These are phyloP conservation scores for Andricus grossulariae DNA, from an alignment of 1,140 invertebrate genomes.

Conservation along the genomic window DNA sequence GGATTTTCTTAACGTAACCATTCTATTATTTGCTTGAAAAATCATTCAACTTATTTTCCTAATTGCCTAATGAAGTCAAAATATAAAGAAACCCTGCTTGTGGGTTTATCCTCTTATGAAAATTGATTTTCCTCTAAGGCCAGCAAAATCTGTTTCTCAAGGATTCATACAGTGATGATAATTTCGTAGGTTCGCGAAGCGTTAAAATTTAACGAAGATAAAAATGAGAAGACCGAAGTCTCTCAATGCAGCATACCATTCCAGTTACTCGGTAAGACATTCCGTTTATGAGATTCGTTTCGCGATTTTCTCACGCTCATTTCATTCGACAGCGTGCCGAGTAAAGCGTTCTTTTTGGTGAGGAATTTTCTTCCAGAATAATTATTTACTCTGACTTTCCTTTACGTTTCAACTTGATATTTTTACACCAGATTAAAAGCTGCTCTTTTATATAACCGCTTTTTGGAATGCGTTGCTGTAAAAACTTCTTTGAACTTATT, in stretches of 20 bases:
- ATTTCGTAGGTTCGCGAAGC: slow-evolving; percentile 32
- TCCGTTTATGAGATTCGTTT: slow-evolving; percentile 42
- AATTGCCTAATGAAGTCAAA: too few species aligned
- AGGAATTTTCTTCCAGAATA: not conserved
- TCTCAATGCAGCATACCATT: slow-evolving; percentile 40
- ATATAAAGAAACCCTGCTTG: too few species aligned
- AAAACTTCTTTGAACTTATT: too few species aligned
- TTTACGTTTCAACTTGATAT: slow-evolving; percentile 42
- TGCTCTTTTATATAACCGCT: not conserved
- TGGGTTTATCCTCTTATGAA: too few species aligned
- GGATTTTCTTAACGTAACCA: too few species aligned
- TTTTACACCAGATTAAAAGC: slow-evolving; percentile 4
- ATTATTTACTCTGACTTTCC: not conserved
- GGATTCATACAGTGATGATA: not conserved
- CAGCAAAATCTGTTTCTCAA: too few species aligned
- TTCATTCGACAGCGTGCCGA: slow-evolving; percentile 35
- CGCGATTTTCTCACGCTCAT: slow-evolving; percentile 39
- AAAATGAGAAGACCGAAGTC: slow-evolving; percentile 47
- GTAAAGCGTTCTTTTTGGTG: slow-evolving; percentile 23
- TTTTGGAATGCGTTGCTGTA: too few species aligned
- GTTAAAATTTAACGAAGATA: slow-evolving; percentile 53
- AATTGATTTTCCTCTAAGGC: too few species aligned
- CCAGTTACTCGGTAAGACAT: slow-evolving; percentile 52
- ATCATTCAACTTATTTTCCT: too few species aligned
- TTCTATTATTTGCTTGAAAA: too few species aligned